Evolutionary conservation across 92 coral and sea anemone genomes (phyloP), one percentile per base, ranked within the genome.

Genomic region (Muricea muricata): DNA sequence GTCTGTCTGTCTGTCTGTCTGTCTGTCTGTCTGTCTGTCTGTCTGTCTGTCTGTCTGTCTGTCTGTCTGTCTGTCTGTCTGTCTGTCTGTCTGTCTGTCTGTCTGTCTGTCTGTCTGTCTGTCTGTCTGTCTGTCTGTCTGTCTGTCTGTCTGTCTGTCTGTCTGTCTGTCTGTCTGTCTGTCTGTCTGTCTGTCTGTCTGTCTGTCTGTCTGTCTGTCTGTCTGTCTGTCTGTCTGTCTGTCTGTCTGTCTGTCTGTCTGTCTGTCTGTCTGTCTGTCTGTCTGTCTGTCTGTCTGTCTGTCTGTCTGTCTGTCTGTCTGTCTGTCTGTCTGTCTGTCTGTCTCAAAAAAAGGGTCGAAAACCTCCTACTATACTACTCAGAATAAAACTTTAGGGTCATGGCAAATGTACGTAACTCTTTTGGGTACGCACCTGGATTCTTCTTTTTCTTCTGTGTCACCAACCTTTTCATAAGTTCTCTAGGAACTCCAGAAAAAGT

Each of bases 101-200:
- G 21, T 58, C 29, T 7, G 68, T 58, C 68, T 58, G 68, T 58
- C 29, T 17, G 68, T 25, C 68, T 18, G 68, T 58, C 29, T 17
- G 68, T 58, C 68, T 7, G 68, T 58, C 68, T 8, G 68, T 25
- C 68, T 8, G 68, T 24, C 68, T 58, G 68, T 58, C 29, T 7
- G 29, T n/a, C 68, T 58, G 68, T 58, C 29, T 8, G 68, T 58
- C 68, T 18, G 68, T 58, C 68, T 7, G 52, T 45, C 52, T 45
- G 52, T 45, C 52, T 7, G 52, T 45, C 52, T 45, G 52, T 45
- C 52, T 7, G 52, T 45, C 52, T 45, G 52, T 45, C 52, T 7
- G 52, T 45, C 52, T 45, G 52, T 45, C 52, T 7, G 52, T 45
- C 52, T 45, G 52, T 45, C 52, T 7, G 52, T 45, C 52, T 45